Conservation (phyloP, 2,113 vertebrate species). For the Bolborhynchus lineola region DNA sequence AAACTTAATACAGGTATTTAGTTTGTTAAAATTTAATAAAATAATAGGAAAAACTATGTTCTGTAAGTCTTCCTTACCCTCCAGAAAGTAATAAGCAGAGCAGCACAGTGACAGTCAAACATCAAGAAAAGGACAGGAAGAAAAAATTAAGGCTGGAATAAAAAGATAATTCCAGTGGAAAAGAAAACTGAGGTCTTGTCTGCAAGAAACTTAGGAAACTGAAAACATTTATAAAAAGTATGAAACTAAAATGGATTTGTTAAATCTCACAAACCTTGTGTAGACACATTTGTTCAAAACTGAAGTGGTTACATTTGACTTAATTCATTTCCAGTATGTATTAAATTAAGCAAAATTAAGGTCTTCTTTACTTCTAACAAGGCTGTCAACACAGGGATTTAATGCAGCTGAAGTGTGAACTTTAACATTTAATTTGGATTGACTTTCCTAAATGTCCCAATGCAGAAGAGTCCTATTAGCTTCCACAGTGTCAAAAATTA, state of each 20-base stretch:
- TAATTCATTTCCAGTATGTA: constrained; percentile 19
- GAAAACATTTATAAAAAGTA: not conserved
- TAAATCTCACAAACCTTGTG: not conserved
- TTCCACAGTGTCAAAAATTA: constrained; percentile 46
- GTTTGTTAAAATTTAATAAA: not conserved
- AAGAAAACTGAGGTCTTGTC: not conserved
- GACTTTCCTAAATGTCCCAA: constrained; percentile 39
- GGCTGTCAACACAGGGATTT: constrained; percentile 32
- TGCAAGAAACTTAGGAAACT: not conserved
- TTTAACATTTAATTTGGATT: constrained; percentile 60
- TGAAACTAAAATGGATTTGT: not conserved
- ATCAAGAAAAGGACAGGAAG: not conserved
- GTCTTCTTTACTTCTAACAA: constrained; percentile 9
- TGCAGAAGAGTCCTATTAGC: constrained; percentile 18
- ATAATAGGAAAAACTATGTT: not conserved
- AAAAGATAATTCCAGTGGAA: not conserved
- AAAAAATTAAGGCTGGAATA: not conserved
- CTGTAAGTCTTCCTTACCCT: not conserved
- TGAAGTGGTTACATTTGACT: constrained; percentile 34
- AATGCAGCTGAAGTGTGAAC: constrained; percentile 25
- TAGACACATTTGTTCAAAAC: not conserved
- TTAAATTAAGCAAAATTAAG: constrained; percentile 52
- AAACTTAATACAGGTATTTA: not conserved
- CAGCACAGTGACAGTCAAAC: not conserved
- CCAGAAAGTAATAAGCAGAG: not conserved